These are phyloP conservation scores for Andrena minutula DNA, from an alignment of 2,888 invertebrate genomes.

Conservation along the genomic window DNA sequence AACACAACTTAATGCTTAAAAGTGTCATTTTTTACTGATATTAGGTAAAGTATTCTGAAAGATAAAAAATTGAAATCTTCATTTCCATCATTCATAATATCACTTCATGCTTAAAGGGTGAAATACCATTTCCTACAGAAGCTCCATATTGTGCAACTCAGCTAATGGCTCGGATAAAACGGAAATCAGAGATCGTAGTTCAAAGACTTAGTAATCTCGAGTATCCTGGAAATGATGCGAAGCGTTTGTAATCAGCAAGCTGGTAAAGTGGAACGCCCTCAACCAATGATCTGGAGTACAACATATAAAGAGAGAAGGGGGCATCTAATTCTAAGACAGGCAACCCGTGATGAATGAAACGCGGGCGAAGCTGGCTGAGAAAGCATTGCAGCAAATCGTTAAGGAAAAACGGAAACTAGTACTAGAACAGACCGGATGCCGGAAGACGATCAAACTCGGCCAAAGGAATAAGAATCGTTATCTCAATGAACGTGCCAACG, in stretches of 20 bases:
- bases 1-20: too few species aligned
- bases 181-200: constrained; percentile 14
- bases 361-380: constrained; percentile 24
- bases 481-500: constrained; percentile 64
- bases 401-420: constrained; percentile 38
- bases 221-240: constrained; percentile 1
- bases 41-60: too few species aligned
- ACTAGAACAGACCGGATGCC: constrained; percentile 55
- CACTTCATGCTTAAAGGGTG: not conserved
- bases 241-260: not conserved
- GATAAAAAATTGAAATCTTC: too few species aligned
- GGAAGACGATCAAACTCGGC: constrained; percentile 58
- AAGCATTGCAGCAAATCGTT: not conserved
- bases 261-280: constrained; percentile 23
- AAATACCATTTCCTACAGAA: not conserved
- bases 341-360: constrained; percentile 15
- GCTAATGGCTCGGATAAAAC: not conserved
- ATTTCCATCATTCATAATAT: not conserved
- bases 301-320: constrained; percentile 15
- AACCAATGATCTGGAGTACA: constrained; percentile 8
- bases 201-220: not conserved
- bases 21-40: too few species aligned
- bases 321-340: not conserved
- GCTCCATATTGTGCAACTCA: not conserved
- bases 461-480: constrained; percentile 62